Conservation (phyloP, 2,113 vertebrate genomes). For the Silurus asotus region DNA sequence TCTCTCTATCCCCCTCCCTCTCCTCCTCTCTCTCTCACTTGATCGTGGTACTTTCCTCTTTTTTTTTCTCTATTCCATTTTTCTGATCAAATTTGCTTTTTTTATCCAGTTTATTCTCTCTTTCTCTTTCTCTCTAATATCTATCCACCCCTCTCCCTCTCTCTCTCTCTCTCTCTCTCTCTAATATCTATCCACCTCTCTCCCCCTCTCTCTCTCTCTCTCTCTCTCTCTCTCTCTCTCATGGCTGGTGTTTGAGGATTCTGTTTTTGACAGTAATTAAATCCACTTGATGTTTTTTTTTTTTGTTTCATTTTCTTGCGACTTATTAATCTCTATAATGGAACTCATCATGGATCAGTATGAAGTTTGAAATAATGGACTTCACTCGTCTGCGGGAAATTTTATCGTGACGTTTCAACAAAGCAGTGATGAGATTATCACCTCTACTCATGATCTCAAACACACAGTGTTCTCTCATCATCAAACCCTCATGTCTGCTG, state of each 20-base stretch:
- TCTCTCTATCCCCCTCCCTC: neutral
- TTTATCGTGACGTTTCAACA: neutral
- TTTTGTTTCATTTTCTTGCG: slow-evolving; percentile 1
- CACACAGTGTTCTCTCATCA: neutral
- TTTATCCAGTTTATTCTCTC: neutral
- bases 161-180: neutral
- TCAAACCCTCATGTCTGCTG: neutral
- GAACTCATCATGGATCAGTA: slow-evolving; percentile 12
- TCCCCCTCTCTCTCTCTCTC: too few relatives aligned
- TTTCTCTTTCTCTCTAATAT: neutral
- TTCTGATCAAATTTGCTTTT: neutral
- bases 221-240: slow-evolving; percentile 13
- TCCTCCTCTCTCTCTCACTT: neutral
- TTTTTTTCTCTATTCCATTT: neutral
- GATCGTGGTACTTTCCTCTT: too few relatives aligned
- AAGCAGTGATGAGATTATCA: neutral
- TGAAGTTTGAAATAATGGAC: slow-evolving; percentile 10
- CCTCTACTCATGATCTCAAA: neutral
- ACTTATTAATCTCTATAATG: slow-evolving; percentile 15
- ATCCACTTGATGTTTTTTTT: neutral
- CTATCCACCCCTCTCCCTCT: too few relatives aligned
- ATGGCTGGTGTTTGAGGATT: neutral
- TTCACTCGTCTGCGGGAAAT: neutral
- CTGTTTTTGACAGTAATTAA: slow-evolving; percentile 19
- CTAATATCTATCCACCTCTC: too few relatives aligned